These are phyloP conservation scores for Bos javanicus DNA, from an alignment of 2,113 vertebrate genomes.

Conservation along the genomic window DNA sequence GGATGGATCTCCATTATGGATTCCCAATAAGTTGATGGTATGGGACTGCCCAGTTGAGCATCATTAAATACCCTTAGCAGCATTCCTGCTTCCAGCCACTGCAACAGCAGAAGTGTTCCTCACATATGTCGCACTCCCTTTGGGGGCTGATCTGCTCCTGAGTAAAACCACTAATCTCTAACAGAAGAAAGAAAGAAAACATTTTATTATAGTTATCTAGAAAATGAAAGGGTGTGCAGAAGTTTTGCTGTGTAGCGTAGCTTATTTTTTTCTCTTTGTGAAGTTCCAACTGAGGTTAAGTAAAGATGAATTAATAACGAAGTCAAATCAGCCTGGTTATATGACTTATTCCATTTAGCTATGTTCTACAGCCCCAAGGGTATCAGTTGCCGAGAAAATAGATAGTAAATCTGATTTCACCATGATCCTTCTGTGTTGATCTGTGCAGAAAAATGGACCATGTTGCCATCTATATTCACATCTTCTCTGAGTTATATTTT, in stretches of 20 bases:
- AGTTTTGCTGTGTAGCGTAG: background rate
- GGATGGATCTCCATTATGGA: background rate
- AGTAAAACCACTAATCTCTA: background rate
- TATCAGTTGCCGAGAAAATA: constrained; percentile 26
- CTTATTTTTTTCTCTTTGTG: background rate
- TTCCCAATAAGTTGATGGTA: background rate
- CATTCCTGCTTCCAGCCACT: background rate
- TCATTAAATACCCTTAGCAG: background rate
- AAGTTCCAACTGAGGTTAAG: constrained; percentile 4
- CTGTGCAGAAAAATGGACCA: constrained; percentile 24
- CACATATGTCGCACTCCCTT: background rate
- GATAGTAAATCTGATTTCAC: constrained; percentile 49
- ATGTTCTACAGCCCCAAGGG: background rate
- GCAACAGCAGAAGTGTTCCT: background rate
- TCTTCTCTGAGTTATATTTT: constrained; percentile 46
- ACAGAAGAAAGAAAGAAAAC: background rate
- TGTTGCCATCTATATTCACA: constrained; percentile 50
- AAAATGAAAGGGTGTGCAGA: background rate
- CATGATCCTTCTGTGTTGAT: constrained; percentile 38
- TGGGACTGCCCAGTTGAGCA: background rate
- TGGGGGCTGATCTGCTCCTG: background rate
- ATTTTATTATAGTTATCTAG: background rate
- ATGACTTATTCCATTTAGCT: constrained; percentile 27
- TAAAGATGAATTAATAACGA: constrained; percentile 46
- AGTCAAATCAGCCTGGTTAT: constrained; percentile 20